Base-by-base conservation (phyloP, 92 coral and sea anemone genomes). In the Micromussa lordhowensis region DNA sequence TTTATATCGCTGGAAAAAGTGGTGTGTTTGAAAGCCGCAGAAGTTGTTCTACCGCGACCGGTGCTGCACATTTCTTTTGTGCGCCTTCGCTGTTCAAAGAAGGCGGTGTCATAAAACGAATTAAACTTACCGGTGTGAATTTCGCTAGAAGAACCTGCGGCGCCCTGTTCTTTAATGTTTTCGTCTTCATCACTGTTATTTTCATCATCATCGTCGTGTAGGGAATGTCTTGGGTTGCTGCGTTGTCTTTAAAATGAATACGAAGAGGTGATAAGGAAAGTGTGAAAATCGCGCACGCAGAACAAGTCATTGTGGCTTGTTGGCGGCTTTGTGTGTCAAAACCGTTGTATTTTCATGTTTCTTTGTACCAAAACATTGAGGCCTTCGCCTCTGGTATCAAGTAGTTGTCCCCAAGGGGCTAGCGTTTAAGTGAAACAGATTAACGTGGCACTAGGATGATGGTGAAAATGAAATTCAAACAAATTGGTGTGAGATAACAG, bases 221-320 rank as follows among this genome's bases (percentile, higher is more conserved):
- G 63, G 22, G 78, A 68, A 53, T 51, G 73, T 11, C 79, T 57
- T 34, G 72, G 79, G 74, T 24, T 86, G 77, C 89, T 64, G 17
- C 90, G 84, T 84, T 85, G 88, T 80, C 88, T 89, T 35, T 77
- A 77, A 84, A 49, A 31, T 61, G 69, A 76, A 89, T 48, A 31
- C 16, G 31, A 75, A 75, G 31, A 90, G 95, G 94, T 88, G 94
- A 91, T 85, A 91, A 92, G 68, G 59, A 40, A 92, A 51, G 96
- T 93, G 96, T 93, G 94, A 93, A 93, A 82, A 82, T 86, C 85
- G 92, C 94, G 88, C 93, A 89, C 85, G 88, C 79, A 57, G 31
- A 44, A 80, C 86, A 83, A 74, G 59, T 90, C 89, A 91, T 90
- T 87, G 93, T 79, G 91, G 85, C 84, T 79, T 61, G 92, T 93